Evolutionary conservation across 2,113 vertebrate species (phyloP).

Genomic region (Ochotona princeps): DNA sequence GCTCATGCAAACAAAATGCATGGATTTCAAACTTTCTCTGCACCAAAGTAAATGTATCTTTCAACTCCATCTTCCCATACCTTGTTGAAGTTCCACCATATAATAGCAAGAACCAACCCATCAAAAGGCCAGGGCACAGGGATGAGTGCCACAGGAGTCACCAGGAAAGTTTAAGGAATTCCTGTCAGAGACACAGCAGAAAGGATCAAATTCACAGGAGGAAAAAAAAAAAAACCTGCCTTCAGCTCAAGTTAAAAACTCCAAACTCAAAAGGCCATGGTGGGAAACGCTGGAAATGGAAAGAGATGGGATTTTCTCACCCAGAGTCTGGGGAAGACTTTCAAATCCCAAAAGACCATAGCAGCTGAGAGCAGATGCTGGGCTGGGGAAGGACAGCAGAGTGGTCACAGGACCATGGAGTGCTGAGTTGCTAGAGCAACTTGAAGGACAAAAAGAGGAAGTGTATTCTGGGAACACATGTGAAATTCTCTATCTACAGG

Average conservation of each 20-base stretch:
- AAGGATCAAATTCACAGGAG: constrained; percentile 25
- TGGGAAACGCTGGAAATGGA: not conserved
- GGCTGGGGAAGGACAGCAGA: not conserved
- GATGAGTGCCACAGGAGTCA: not conserved
- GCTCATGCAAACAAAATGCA: no score
- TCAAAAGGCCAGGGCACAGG: not conserved
- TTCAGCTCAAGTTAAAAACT: not conserved
- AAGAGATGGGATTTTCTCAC: not conserved
- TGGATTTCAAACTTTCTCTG: no score
- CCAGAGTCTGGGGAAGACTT: not conserved
- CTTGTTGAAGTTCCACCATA: not conserved
- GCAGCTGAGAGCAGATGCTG: not conserved
- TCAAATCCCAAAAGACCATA: not conserved
- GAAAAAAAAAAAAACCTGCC: not conserved
- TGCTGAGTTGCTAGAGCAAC: not conserved
- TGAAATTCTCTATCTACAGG: constrained; percentile 42
- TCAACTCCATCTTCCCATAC: no score
- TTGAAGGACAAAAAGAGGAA: constrained; percentile 39
- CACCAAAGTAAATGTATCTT: no score
- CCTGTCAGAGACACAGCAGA: constrained; percentile 19
- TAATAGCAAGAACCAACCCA: not conserved
- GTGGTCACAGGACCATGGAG: not conserved
- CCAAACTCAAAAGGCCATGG: not conserved
- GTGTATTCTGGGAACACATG: not conserved
- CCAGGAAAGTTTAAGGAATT: not conserved